Evolutionary conservation across 2,113 vertebrate species (phyloP), one percentile per base, ranked within the genome.

Genomic region (Myanophis thanlyinensis): DNA sequence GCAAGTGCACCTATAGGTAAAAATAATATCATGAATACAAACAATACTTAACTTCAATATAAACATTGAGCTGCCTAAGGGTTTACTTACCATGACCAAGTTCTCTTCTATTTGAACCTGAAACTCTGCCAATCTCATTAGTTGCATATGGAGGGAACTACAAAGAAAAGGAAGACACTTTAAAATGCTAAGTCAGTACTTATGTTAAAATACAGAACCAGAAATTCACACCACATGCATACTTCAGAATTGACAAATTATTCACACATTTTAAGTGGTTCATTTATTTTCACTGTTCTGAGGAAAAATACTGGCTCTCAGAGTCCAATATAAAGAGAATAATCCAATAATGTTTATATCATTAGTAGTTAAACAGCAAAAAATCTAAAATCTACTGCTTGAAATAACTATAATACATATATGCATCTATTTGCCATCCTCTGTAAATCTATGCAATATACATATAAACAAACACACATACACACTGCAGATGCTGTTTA

Each of bases 91-190:
- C 99, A 30, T 99, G 99, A 40, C 99, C 99, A 4, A 99, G 98
- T 95, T 99, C 99, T 95, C 99, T 97, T 94, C 99, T 98, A 89
- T 99, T 99, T 91, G 98, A 13, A 85, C 99, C 98, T 85, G 97
- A 98, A 91, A 98, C 96, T 97, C 98, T 99, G 89, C 99, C 99
- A 53, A 97, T 98, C 96, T 99, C 99, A 96, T 99, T 99, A 59
- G 99, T 99, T 93, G 99, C 99, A 91, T 99, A 99, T 27, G 99
- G 99, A 93, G 99, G 99, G 96, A 99, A 99, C 99, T 99, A 91
- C 12, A 95, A 97, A 84, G 23, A 48, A 11, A 86, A 84, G 25
- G 48, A 48, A 89, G 11, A 0, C 4, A 53, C 0, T 9, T 4
- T 5, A 18, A 44, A 10, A 40, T 8, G 6, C 1, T 62, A n/a